These are phyloP conservation scores for Pseudeuparius sepicola DNA, from an alignment of 2,888 invertebrate species.

Conservation along the genomic window DNA sequence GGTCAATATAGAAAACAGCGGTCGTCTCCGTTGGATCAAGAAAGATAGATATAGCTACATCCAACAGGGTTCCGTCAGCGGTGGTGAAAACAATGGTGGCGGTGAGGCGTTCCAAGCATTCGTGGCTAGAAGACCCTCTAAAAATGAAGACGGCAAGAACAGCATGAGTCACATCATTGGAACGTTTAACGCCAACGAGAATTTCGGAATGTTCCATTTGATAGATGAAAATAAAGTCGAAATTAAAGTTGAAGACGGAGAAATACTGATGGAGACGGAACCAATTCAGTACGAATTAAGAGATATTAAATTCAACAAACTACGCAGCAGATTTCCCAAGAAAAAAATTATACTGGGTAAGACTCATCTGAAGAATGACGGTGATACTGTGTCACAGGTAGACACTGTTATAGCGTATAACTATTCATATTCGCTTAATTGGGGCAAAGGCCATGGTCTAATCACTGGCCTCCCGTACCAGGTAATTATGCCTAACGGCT, in stretches of 20 bases:
- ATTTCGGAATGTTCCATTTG: constrained; percentile 58
- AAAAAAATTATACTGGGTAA: constrained; percentile 34
- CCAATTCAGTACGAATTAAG: constrained; percentile 67
- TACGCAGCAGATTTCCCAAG: constrained; percentile 37
- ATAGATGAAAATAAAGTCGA: constrained; percentile 53
- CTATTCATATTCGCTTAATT: constrained; percentile 60
- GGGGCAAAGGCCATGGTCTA: constrained; percentile 70
- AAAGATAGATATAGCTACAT: constrained; percentile 60
- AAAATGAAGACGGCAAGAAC: constrained; percentile 28
- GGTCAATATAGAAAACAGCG: constrained; percentile 68
- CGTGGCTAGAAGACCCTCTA: constrained; percentile 32
- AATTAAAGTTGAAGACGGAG: constrained; percentile 52
- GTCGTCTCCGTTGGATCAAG: constrained; percentile 63
- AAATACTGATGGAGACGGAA: constrained; percentile 71
- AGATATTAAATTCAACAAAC: constrained; percentile 32
- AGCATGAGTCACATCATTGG: constrained; percentile 55
- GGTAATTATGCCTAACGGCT: constrained; percentile 50
- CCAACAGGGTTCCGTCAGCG: constrained; percentile 59
- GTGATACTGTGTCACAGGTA: constrained; percentile 45
- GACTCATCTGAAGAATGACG: constrained; percentile 39
- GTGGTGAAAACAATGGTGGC: constrained; percentile 44
- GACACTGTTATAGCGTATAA: constrained; percentile 66
- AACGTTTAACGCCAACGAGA: constrained; percentile 53
- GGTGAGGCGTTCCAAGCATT: constrained; percentile 32
- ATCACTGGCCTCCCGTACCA: constrained; percentile 59